These are phyloP conservation scores for Apostichopus californicus DNA, from an alignment of 35 echinoderm and acorn worm species.

Conservation along the genomic window DNA sequence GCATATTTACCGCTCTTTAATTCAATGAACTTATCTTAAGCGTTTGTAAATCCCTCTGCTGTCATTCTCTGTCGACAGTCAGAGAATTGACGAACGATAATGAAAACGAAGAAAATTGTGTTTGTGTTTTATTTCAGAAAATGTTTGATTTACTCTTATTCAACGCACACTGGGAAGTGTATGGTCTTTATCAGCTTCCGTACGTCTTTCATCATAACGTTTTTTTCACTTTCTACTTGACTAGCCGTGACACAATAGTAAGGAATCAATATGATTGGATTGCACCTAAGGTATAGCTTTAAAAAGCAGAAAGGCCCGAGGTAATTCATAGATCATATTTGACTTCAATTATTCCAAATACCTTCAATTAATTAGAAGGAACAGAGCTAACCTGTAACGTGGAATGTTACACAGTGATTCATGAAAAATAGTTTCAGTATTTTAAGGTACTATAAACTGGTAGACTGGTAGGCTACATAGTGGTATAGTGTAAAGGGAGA, in stretches of 20 bases:
- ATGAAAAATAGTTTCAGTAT: constrained; percentile 7
- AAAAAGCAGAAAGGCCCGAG: constrained; percentile 3
- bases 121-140: no score
- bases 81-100: no score
- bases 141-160: no score
- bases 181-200: not conserved
- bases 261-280: constrained; percentile 12
- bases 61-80: no score
- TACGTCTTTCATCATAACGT: not conserved
- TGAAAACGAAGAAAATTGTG: no score
- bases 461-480: not conserved
- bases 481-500: not conserved
- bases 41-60: no score
- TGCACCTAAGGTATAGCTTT: constrained; percentile 15
- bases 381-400: not conserved
- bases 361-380: constrained; percentile 5
- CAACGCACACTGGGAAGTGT: no score
- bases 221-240: not conserved
- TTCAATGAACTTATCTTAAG: no score
- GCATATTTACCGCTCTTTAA: no score
- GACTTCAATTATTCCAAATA: constrained; percentile 21
- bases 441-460: not conserved
- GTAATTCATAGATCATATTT: constrained; percentile 21
- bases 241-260: constrained; percentile 10
- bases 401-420: not conserved